Base-by-base conservation (phyloP, 2,888 invertebrate genomes). In the Yponomeuta sedellus region DNA sequence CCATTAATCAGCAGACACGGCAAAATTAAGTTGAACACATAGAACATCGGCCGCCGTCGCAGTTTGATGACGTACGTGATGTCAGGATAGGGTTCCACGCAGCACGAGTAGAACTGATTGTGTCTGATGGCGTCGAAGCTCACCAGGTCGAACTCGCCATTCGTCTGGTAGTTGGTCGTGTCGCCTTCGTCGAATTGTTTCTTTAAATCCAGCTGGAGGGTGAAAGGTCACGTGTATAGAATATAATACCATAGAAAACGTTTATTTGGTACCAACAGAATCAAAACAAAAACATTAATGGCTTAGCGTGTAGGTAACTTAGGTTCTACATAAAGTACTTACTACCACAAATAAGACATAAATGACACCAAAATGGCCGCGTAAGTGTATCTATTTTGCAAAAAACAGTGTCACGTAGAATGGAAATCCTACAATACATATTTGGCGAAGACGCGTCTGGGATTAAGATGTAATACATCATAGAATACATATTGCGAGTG, bases 141-240 rank as follows among this genome's bases (percentile, higher is more conserved):
- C 70, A 96, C 93, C 71, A 97, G 87, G 80, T 96, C 96, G 85
- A 97, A 97, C 85, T 97, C 97, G 1, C 97, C 97, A 81, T 97
- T 97, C n/a, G 95, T 95, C 79, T 97, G 96, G 83, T 97, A 97
- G 88, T 97, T 97, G 72, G 95, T 95, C 65, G 95, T 93, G 83
- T 97, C 97, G 0, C 97, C 97, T 76, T 95, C 94, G 76, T 96
- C 95, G 66, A 95, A 95, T 77, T 96, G 95, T 75, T 95, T 94
- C 70, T 94, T 93, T 64, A 97, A 82, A 77, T 96, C 95, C 77
- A 96, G 85, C 96, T 96, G 83, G 11, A 78, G 74, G 22, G 20
- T 34, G 5, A 34, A 61, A 12, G 61, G 61, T 19, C 10, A 58
- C n/a, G 20, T 58, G 12, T 44, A 10, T n/a, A 10, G 44, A 5